Base-by-base conservation (phyloP, 2,888 invertebrate species). In the Orchesella flavescens region DNA sequence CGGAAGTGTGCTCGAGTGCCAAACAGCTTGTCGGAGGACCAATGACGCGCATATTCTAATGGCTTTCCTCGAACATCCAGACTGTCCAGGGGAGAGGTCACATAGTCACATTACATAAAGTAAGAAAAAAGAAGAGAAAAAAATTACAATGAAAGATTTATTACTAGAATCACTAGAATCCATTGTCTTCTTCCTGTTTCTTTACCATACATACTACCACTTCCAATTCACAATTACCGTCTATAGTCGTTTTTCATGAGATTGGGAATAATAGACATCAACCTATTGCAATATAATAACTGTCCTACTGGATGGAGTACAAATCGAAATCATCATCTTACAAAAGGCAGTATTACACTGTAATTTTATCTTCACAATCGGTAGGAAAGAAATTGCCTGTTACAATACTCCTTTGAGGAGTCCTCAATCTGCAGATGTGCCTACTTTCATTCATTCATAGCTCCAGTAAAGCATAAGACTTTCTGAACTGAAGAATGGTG, bases 11-110 rank as follows among this genome's bases (percentile, higher is more conserved):
- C 96, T 88, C 96, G 93, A 85, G 94, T 94, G 46, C 95, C 96
- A 91, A 96, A 96, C 89, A 95, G 94, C 90, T 95, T 94, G 81
- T 94, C 94, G 79, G 95, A 94, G 57, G 96, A 96, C 94, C 94
- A 95, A 91, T 96, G 96, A 76, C 93, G 92, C 66, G 95, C 95
- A 89, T 95, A 94, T 73, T 93, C 93, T 88, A 95, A 91, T 88
- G 94, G 93, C 91, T 95, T 95, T 89, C 95, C 96, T 87, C 96
- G 93, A 23, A 95, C 95, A 91, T 96, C 96, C 91, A 96, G 95
- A 90, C 96, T 86, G 77, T 83, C 82, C 59, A 82, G 75, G 15
- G n/a, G 66, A 59, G 72, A 34, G 21, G 10, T 49, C n/a, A 49
- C 15, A 12, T 49, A n/a, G n/a, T 12, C 19, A 72, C 21, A 59